A percentile compares a stretch with the other conserved stretches of the same genome.
Conservation (phyloP, 2,113 vertebrate species). For the Melierax canorus region DNA sequence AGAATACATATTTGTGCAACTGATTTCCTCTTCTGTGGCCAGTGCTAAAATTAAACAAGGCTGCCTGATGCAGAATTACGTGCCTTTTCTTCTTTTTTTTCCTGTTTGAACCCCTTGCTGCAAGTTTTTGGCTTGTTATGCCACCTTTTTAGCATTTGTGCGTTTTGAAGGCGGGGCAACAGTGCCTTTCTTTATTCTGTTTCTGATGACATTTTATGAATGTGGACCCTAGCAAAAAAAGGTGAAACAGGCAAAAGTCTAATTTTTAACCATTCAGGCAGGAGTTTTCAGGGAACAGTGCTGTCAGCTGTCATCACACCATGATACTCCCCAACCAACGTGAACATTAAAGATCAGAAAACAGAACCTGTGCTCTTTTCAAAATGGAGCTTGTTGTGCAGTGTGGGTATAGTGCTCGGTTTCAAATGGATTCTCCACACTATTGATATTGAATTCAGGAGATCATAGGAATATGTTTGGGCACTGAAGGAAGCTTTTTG, state of each 20-base stretch:
- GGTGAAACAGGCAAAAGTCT: not conserved
- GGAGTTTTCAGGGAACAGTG: not conserved
- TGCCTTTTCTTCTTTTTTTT: not conserved
- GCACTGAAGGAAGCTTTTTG: not conserved
- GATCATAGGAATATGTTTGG: not conserved
- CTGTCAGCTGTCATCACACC: not conserved
- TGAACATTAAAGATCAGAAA: not conserved
- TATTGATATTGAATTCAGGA: not conserved
- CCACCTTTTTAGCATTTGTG: not conserved
- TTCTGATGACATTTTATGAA: not conserved
- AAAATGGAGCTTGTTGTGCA: not conserved
- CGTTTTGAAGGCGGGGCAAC: not conserved
- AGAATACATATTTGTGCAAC: not conserved
- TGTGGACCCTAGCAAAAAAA: not conserved
- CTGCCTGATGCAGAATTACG: not conserved
- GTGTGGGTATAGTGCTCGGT: not conserved
- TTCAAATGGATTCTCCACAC: not conserved
- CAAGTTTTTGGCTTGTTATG: not conserved
- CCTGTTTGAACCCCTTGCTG: not conserved
- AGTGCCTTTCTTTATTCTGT: not conserved
- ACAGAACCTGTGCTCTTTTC: not conserved
- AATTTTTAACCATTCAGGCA: not conserved
- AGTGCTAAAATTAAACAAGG: not conserved
- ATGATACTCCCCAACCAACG: accelerated
- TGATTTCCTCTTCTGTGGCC: not conserved